Base-by-base conservation (phyloP, 2,888 invertebrate genomes). In the Fragum sueziense region DNA sequence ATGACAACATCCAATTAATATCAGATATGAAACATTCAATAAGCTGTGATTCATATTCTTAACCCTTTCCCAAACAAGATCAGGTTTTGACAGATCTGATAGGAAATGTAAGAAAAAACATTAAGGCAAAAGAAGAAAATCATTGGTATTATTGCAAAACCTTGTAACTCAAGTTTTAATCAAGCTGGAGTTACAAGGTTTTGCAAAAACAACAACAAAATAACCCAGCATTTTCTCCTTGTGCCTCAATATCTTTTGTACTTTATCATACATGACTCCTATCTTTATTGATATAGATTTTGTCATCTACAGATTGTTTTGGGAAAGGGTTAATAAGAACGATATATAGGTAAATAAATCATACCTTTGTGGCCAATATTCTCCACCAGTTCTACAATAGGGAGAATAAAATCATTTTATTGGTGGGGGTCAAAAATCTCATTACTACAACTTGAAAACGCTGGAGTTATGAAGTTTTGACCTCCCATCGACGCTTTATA, bases 301-400 rank as follows among this genome's bases (percentile, higher is more conserved):
- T 52, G 6, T n/a, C 7, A 14, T 6, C 7, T n/a, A 22, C n/a
- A 4, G n/a, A 29, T 27, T 4, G 29, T 29, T 29, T 27, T 29
- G 1, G 6, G 14, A 29, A 27, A 59, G 11, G 29, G 29, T 27
- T 20, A 59, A 2, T 4, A 22, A 6, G 4, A 52, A 6, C 20
- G 6, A 7, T 11, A 22, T 52, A 22, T n/a, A 14, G 11, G n/a
- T 4, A 52, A 14, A 52, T 52, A 52, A 11, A 20, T 22, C 27
- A 17, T 61, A 61, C 61, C 61, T 61, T 33, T 29, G 61, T 29
- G 61, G 61, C 61, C 61, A 61, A 25, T n/a, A 61, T 33, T 29
- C 61, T 33, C 61, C 61, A 17, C 33, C 20, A 17, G 61, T 61
- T 61, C 33, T 3, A 11, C 33, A n/a, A 17, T 33, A 14, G 33